Evolutionary conservation across 2,888 invertebrate species (phyloP).

Genomic region (Trissolcus japonicus): DNA sequence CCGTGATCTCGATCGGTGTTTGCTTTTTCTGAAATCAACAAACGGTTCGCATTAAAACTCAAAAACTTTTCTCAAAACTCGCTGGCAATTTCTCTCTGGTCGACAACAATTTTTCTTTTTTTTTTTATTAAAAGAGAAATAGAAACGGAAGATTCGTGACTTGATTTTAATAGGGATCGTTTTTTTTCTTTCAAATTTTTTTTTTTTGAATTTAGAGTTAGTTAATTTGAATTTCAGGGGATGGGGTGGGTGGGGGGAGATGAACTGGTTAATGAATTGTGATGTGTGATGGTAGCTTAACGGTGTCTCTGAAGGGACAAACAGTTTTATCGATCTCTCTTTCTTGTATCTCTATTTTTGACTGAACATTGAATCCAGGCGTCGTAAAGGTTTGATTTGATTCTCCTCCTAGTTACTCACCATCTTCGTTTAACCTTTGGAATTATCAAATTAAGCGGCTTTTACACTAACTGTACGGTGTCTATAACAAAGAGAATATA

Average conservation of each 20-base stretch:
- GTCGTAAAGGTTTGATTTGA: slow-evolving; percentile 58
- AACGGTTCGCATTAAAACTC: slow-evolving; percentile 4
- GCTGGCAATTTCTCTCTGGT: no score
- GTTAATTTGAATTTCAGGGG: slow-evolving; percentile 29
- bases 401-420: slow-evolving; percentile 72
- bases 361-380: slow-evolving; percentile 52
- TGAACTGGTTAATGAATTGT: slow-evolving; percentile 29
- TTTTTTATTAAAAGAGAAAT: neutral
- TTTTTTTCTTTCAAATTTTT: slow-evolving; percentile 9
- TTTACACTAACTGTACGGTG: slow-evolving; percentile 75
- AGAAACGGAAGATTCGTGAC: no score
- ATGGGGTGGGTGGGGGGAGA: neutral
- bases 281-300: slow-evolving; percentile 35
- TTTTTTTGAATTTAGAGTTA: slow-evolving; percentile 6
- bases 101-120: neutral
- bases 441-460: slow-evolving; percentile 75
- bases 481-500: slow-evolving; percentile 76
- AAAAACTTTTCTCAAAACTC: no score
- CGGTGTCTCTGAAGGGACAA: slow-evolving; percentile 23
- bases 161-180: neutral
- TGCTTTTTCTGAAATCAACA: slow-evolving; percentile 74
- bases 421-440: slow-evolving; percentile 74
- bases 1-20: slow-evolving; percentile 73
- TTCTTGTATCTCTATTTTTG: slow-evolving; percentile 32
- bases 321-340: slow-evolving; percentile 20